A percentile compares a stretch with the other conserved stretches of the same genome.
Conservation (phyloP, 2,797 vertebrate genomes). For the Oreonectes daqikongensis region DNA sequence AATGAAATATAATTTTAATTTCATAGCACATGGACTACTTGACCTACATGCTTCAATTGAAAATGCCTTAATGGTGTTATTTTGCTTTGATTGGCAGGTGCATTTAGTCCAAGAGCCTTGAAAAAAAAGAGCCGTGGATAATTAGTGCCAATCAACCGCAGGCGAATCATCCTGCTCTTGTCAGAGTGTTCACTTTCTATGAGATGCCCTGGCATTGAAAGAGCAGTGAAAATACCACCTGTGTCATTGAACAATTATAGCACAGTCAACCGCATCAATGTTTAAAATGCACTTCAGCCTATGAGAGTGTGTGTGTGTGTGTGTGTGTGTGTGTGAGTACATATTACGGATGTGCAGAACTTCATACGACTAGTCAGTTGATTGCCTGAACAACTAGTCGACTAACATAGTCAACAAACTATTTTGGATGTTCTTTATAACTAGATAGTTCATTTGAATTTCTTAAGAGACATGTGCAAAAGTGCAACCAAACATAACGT, state of each 20-base stretch:
- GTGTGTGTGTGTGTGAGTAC: neutral
- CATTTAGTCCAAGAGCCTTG: conserved; percentile 41
- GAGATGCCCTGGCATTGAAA: conserved; percentile 34
- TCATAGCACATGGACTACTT: conserved; percentile 39
- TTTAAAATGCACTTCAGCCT: conserved; percentile 25
- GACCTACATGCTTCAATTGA: conserved; percentile 44
- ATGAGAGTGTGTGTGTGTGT: neutral
- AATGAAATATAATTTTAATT: conserved; percentile 37
- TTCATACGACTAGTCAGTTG: neutral
- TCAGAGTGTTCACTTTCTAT: conserved; percentile 52
- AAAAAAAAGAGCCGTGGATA: conserved; percentile 40
- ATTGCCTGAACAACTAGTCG: neutral
- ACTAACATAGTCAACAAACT: neutral
- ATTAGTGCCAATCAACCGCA: conserved; percentile 59
- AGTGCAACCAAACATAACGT: neutral
- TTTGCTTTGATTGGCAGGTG: conserved; percentile 53
- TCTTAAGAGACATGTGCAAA: neutral
- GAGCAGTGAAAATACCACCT: conserved; percentile 47
- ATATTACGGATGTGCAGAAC: neutral
- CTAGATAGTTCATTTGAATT: neutral
- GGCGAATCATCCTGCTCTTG: conserved; percentile 55
- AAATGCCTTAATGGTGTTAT: conserved; percentile 44
- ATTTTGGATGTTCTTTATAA: neutral
- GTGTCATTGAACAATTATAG: conserved; percentile 52
- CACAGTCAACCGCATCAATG: conserved; percentile 33